Base-by-base conservation (phyloP, 2,888 invertebrate genomes). In the Campoplex nolae region DNA sequence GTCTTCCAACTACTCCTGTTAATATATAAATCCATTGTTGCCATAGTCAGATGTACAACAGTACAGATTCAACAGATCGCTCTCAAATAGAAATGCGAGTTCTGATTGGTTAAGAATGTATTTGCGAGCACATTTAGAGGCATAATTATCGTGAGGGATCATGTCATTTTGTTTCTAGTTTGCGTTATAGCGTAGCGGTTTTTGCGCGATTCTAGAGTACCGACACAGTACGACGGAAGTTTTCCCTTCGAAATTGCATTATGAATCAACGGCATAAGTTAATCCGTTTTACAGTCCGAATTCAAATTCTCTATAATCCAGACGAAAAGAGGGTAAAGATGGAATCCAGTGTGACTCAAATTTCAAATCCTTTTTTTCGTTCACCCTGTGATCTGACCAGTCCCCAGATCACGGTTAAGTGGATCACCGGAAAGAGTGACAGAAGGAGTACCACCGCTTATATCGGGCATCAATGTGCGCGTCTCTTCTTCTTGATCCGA, bases 401-500 rank as follows among this genome's bases (percentile, higher is more conserved):
- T 76, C 16, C 65, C 23, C 9, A 62, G 2, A 35, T 91, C 92
- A 82, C 90, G 88, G 82, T 91, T 91, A 79, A 90, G 91, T 18
- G 92, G 89, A 45, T 91, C 92, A 42, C 91, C 89, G n/a, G 90
- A 83, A 13, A 90, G 48, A 58, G 84, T 54, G 35, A 68, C 56
- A 4, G 42, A 84, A 28, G 90, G 89, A 0, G 89, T 56, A n/a
- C 56, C 54, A 89, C 90, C 35, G n/a, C 84, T 78, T 3, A 91
- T 89, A 48, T 94, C 94, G 80, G 93, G 92, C 94, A 94, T 94
- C 67, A 94, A 90, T 3, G 93, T 94, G 83, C 92, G 93, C 0
- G 93, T 94, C 84, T 94, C 94, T 83, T 94, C 94, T 83, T 94
- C 94, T 86, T 94, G 94, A 85, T 94, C 94, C 3, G 94, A 94